Conservation (phyloP, 2,797 vertebrate species). For the Hirundo rustica region DNA sequence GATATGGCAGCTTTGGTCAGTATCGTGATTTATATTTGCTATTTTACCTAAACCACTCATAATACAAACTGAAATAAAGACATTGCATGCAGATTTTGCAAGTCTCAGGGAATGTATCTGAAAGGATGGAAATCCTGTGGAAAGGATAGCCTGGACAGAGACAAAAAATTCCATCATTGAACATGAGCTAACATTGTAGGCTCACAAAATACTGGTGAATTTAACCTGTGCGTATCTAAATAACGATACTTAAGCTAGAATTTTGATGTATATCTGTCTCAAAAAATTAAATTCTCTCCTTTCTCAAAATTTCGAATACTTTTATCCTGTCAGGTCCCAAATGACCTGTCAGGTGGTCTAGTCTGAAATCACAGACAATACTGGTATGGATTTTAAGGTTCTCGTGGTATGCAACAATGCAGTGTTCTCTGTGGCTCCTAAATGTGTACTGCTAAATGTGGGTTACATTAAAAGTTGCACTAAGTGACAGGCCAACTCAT, state of each 20-base stretch:
- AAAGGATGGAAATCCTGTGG: neutral
- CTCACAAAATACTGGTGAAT: neutral
- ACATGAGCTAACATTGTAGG: neutral
- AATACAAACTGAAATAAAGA: neutral
- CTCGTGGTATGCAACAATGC: neutral
- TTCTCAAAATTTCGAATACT: neutral
- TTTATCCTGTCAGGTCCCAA: neutral
- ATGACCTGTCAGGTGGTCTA: neutral
- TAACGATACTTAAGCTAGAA: neutral
- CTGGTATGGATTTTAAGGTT: neutral
- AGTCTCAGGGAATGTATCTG: neutral
- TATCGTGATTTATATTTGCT: neutral
- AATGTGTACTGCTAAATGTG: neutral
- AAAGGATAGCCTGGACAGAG: neutral
- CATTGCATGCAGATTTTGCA: neutral
- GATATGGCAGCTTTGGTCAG: neutral
- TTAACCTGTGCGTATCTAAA: neutral
- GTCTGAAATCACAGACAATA: neutral
- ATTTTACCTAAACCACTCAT: neutral
- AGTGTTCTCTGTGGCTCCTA: neutral
- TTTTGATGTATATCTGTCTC: neutral
- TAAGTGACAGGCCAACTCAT: neutral
- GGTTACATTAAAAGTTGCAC: neutral
- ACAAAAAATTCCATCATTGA: neutral
- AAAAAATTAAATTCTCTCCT: neutral